A percentile compares a stretch with the other conserved stretches of the same genome.
These are phyloP conservation scores for Dufourea novaeangliae DNA, from an alignment of 1,140 invertebrate species.

Conservation along the genomic window DNA sequence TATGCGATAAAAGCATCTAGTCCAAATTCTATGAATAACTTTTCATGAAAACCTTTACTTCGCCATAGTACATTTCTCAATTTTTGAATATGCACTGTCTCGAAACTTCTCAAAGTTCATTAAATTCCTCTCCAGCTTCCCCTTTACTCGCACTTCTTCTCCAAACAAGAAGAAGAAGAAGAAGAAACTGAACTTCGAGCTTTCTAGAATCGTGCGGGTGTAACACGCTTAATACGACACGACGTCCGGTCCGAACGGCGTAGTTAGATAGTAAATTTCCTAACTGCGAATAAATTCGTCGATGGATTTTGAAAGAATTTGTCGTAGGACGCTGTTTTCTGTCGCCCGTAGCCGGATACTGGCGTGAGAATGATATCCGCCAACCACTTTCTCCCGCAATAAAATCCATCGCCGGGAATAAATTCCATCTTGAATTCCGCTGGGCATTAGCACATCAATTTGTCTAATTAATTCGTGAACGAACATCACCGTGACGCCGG, in stretches of 20 bases:
- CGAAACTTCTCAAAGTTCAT: too few species aligned
- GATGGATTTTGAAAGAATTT: conserved; percentile 12
- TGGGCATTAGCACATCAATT: conserved; percentile 11
- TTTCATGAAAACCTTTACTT: too few species aligned
- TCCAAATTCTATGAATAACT: too few species aligned
- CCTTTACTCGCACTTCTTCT: background rate
- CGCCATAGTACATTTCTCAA: too few species aligned
- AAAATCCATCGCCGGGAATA: background rate
- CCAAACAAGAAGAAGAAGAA: too few species aligned
- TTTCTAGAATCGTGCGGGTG: conserved; percentile 9
- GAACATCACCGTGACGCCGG: background rate
- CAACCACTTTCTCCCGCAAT: conserved; percentile 6
- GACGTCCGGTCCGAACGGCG: too few species aligned
- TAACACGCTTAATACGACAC: background rate
- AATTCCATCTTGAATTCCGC: background rate
- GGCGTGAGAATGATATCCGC: background rate
- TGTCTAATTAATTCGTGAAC: conserved; percentile 5
- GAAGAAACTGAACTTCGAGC: background rate
- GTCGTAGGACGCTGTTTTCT: background rate
- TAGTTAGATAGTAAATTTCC: background rate
- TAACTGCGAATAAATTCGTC: background rate
- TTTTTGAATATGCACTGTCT: too few species aligned
- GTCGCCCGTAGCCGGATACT: background rate
- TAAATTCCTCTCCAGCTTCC: background rate
- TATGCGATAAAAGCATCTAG: too few species aligned